Evolutionary conservation across 2,888 invertebrate species (phyloP).

Genomic region (Sycophila texana): DNA sequence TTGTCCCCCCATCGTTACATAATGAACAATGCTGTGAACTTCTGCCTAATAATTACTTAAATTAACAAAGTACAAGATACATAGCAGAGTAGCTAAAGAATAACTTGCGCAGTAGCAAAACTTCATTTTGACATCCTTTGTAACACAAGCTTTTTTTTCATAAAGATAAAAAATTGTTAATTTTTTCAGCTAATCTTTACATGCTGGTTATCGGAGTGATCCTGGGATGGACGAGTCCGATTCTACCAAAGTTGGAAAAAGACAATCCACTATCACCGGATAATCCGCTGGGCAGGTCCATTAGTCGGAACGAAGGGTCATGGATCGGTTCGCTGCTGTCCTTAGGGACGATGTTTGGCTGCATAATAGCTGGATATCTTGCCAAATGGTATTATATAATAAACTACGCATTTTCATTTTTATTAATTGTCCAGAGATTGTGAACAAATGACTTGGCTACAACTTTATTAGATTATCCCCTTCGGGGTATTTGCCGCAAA

Average conservation of each 20-base stretch:
- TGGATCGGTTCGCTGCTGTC: conserved; percentile 86
- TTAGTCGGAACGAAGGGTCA: conserved; percentile 79
- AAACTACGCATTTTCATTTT: conserved; percentile 1
- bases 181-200: conserved; percentile 76
- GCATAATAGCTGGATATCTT: conserved; percentile 82
- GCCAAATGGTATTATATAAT: conserved; percentile 76
- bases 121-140: too few species aligned
- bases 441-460: too few species aligned
- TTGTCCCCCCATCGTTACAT: too few species aligned
- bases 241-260: conserved; percentile 63
- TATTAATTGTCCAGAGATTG: background rate
- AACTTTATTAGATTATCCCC: too few species aligned
- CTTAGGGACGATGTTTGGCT: conserved; percentile 83
- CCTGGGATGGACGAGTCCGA: conserved; percentile 77
- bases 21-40: too few species aligned
- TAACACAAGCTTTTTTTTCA: too few species aligned
- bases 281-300: conserved; percentile 75
- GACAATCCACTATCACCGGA: conserved; percentile 57
- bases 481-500: too few species aligned
- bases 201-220: conserved; percentile 76
- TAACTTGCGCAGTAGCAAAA: too few species aligned
- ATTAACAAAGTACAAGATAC: too few species aligned
- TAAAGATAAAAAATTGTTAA: background rate
- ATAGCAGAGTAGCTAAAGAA: too few species aligned
- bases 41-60: too few species aligned